Evolutionary conservation across 1,140 invertebrate genomes (phyloP), one percentile per base, ranked within the genome.

Genomic region (Scaptomyza hsui): DNA sequence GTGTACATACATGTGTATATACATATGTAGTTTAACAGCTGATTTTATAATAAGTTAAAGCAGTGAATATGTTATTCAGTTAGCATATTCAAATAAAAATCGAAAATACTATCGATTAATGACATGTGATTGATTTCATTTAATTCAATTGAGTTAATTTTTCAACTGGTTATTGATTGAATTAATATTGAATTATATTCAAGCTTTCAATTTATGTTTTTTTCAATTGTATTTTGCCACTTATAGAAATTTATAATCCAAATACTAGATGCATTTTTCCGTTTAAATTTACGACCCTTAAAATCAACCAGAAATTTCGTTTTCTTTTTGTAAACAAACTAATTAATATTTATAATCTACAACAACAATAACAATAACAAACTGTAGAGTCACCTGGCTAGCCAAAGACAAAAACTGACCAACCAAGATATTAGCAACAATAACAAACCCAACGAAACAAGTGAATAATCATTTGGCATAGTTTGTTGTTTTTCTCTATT

Each of bases 251-350:
- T 29, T 65, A 56, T 77, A 80, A 76, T 81, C 55, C 59, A 44
- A 21, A 82, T 77, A 74, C 78, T 78, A 68, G 53, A 83, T 82
- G 75, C 79, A 83, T 49, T 83, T 65, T 61, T 67, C 49, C 10
- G 42, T 51, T 37, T 26, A 49, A 65, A 83, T 82, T 75, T 68
- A 83, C 62, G 79, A 72, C 48, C 71, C 56, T 72, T 68, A 68
- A 69, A 83, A 83, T 83, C 53, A 49, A 64, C 64, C 48, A 63
- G 53, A 71, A 83, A 64, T 83, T 77, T 83, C 61, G 65, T 59
- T 75, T 80, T 79, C 71, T 78, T 64, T 52, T 39, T 86, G 77
- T 86, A 86, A 86, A 86, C 81, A 86, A 86, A 78, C 77, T 67
- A 81, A 86, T 86, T 78, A 86, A 78, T 86, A 80, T 81, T 80